phyloP scores from a whole-genome alignment of 2,888 invertebrate species.

The Chironomus tentans region DNA sequence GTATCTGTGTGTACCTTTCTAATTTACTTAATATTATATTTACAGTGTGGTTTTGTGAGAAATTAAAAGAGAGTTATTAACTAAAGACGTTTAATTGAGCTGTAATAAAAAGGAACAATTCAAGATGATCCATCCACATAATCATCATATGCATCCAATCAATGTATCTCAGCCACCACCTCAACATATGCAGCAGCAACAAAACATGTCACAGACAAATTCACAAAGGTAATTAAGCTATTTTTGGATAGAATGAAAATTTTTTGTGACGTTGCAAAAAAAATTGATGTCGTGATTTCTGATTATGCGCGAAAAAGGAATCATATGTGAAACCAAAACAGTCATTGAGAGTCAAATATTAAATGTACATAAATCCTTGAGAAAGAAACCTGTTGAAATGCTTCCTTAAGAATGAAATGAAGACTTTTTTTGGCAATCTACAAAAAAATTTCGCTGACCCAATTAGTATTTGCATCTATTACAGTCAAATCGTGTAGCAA shows the following conservation, averaged over 20 bases:
- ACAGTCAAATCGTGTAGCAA: too few relatives aligned
- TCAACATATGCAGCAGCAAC: not conserved
- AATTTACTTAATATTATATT: not conserved
- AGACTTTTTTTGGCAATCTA: not conserved
- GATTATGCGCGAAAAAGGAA: conserved; percentile 2
- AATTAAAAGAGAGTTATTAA: not conserved
- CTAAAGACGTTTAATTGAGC: not conserved
- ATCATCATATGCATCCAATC: conserved; percentile 14
- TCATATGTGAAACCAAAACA: not conserved
- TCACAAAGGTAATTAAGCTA: conserved; percentile 1
- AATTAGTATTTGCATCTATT: not conserved
- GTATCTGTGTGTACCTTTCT: too few relatives aligned
- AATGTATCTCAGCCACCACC: conserved; percentile 21
- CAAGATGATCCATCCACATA: conserved; percentile 17
- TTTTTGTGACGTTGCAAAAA: conserved; percentile 9
- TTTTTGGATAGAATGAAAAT: not conserved
- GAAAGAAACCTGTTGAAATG: not conserved
- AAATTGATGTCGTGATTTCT: not conserved
- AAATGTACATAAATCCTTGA: not conserved
- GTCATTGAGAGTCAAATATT: not conserved
- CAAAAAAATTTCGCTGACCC: not conserved
- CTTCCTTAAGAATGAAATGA: not conserved
- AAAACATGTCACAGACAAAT: not conserved
- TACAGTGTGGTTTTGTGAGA: not conserved
- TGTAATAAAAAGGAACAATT: not conserved